Evolutionary conservation across 1,140 invertebrate species (phyloP), one percentile per base, ranked within the genome.

Genomic region (Rhyzopertha dominica): DNA sequence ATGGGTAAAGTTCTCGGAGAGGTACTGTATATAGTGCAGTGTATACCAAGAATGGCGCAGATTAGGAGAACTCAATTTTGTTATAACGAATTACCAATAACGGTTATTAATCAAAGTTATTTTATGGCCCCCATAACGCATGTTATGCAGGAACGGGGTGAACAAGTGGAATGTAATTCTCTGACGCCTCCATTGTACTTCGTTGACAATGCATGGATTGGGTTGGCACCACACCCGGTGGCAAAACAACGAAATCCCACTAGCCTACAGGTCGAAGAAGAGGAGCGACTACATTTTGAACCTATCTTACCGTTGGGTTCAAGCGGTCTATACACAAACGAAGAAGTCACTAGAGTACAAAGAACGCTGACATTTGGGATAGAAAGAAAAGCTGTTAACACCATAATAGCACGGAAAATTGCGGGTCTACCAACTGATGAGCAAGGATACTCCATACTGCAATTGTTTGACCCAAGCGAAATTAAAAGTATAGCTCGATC

Each of bases 271-370:
- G n/a, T n/a, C n/a, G n/a, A n/a, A n/a, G n/a, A n/a, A n/a, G n/a
- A n/a, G n/a, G n/a, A n/a, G n/a, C 20, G 25, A 17, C 13, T 48
- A 34, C 16, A 43, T 12, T 36, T 48, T 34, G 12, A 31, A 28
- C 39, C 20, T 5, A 48, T 43, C 22, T 16, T 34, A 28, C 23
- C 29, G n/a, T 35, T 48, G 18, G 46, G 46, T 1, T 10, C 16
- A 17, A 18, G 28, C 8, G 39, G 46, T 8, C 17, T 48, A n/a
- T 48, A 48, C 30, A 43, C 39, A 1, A 38, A 48, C 42, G 40
- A 43, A 12, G 32, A 43, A 43, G 22, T 48, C 13, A 5, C 13
- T 2, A 43, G 23, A 26, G 31, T 32, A 25, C 46, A 48, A 18
- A 29, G 29, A 19, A 5, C 13, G 14, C 18, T 43, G 26, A 43